phyloP scores from a whole-genome alignment of 2,888 invertebrate species.

The Tenthredo amoena region DNA sequence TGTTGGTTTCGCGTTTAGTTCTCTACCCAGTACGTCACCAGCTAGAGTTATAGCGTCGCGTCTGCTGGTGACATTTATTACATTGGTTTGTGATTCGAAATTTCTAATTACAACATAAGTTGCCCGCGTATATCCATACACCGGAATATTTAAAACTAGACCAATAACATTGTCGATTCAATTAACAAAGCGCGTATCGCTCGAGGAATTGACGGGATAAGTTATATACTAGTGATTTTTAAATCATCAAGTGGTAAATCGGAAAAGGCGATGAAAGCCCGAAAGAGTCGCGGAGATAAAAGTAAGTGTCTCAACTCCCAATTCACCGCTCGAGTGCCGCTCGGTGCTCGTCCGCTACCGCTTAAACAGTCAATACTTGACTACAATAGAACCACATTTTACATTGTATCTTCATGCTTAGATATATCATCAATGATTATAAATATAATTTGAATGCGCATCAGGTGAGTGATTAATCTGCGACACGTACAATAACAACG shows the following conservation, averaged over 20 bases:
- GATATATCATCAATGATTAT: not conserved
- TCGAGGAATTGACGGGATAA: not conserved
- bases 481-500: not conserved
- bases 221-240: constrained; percentile 20
- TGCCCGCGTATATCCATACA: not conserved
- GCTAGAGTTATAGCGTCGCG: constrained; percentile 51
- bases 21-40: constrained; percentile 58
- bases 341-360: constrained; percentile 23
- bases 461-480: not conserved
- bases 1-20: constrained; percentile 57
- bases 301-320: constrained; percentile 67
- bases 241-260: constrained; percentile 43
- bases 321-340: constrained; percentile 27
- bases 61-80: constrained; percentile 25
- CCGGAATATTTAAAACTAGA: not conserved
- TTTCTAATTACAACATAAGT: not conserved
- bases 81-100: not conserved
- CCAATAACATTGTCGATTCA: not conserved
- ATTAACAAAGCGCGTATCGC: not conserved
- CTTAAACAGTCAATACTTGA: constrained; percentile 14
- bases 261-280: constrained; percentile 64
- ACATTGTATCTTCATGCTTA: not conserved
- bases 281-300: constrained; percentile 72
- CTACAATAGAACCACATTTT: not conserved
- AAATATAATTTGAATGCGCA: not conserved